Conservation (phyloP, 2,797 vertebrate genomes). For the Huso huso region DNA sequence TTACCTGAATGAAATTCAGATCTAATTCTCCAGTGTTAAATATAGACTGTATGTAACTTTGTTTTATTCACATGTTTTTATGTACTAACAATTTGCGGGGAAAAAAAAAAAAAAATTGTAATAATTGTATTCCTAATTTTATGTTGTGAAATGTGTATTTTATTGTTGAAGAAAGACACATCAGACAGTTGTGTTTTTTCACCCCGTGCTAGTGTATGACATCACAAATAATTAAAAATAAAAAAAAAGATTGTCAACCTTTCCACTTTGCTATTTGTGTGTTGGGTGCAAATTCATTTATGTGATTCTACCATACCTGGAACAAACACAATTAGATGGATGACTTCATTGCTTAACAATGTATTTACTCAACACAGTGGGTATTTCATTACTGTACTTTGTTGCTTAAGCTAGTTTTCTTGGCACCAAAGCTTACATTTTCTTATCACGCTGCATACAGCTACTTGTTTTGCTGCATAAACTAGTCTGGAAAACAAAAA, state of each 20-base stretch:
- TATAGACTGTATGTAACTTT: background rate
- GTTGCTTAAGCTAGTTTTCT: too few relatives aligned
- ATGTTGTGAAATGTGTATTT: slow-evolving; percentile 27
- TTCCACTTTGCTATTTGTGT: too few relatives aligned
- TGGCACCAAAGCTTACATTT: too few relatives aligned
- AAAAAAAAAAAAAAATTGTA: slow-evolving; percentile 9
- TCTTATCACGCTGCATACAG: too few relatives aligned
- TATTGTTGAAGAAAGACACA: slow-evolving; percentile 28
- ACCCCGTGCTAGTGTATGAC: slow-evolving; percentile 44
- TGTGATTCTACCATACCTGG: too few relatives aligned
- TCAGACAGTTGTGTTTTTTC: slow-evolving; percentile 28
- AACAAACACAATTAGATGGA: too few relatives aligned
- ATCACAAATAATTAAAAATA: slow-evolving; percentile 47
- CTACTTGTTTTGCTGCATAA: too few relatives aligned
- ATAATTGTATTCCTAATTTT: slow-evolving; percentile 11
- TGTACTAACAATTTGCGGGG: slow-evolving; percentile 9
- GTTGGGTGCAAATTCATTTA: background rate
- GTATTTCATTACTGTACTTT: too few relatives aligned
- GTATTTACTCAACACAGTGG: too few relatives aligned
- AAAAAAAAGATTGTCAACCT: slow-evolving; percentile 26
- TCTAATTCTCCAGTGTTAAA: slow-evolving; percentile 14
- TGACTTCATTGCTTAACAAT: too few relatives aligned
- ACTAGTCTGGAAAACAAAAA: too few relatives aligned
- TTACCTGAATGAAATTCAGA: slow-evolving; percentile 23
- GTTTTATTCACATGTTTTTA: background rate